Evolutionary conservation across 2,113 vertebrate genomes (phyloP).

Genomic region (Ia io): DNA sequence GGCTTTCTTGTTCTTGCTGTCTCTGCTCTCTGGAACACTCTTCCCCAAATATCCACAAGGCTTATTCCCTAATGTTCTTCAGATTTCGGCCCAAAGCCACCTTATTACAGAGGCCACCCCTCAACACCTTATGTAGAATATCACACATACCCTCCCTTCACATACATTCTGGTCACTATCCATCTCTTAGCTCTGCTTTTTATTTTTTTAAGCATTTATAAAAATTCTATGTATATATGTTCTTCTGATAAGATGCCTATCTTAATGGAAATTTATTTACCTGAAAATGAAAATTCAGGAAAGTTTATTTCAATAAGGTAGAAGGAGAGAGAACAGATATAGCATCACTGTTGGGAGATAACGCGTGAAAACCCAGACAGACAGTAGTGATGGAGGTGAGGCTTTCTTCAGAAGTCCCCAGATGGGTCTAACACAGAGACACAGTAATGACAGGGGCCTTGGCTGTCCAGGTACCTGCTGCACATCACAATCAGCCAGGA

Average conservation of each 20-base stretch:
- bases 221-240: background rate
- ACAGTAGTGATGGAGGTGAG: background rate
- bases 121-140: background rate
- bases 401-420: background rate
- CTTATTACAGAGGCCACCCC: background rate
- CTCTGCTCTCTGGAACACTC: background rate
- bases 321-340: background rate
- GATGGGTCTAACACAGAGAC: background rate
- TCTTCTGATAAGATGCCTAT: background rate
- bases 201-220: background rate
- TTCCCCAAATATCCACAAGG: background rate
- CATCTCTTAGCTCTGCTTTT: background rate
- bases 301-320: background rate
- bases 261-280: background rate
- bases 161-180: background rate
- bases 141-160: background rate
- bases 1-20: background rate
- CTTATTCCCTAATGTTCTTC: background rate
- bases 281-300: background rate
- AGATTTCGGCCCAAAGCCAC: background rate
- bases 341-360: background rate
- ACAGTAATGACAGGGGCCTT: background rate
- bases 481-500: background rate
- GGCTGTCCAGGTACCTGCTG: background rate
- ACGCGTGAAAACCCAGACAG: background rate